These are phyloP conservation scores for Eutolmus rufibarbis DNA, from an alignment of 2,888 invertebrate genomes.

Conservation along the genomic window DNA sequence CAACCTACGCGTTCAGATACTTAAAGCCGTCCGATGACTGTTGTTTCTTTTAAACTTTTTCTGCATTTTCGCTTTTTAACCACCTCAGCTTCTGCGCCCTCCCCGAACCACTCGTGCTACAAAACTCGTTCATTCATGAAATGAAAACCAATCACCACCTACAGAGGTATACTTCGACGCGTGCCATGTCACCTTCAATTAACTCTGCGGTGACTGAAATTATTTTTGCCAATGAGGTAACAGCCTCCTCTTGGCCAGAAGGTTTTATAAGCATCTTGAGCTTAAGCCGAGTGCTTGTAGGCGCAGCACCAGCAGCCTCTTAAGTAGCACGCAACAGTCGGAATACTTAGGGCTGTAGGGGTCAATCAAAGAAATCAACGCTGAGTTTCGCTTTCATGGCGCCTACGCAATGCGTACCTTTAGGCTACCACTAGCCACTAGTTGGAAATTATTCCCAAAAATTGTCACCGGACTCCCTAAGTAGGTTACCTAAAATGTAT, in stretches of 20 bases:
- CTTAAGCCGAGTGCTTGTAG: not conserved
- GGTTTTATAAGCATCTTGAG: conserved; percentile 10
- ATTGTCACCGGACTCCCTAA: not conserved
- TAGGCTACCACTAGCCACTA: not conserved
- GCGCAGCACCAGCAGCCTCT: not conserved
- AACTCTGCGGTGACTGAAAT: conserved; percentile 38
- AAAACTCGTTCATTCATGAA: conserved; percentile 38
- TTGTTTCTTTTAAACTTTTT: not conserved
- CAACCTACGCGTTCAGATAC: not conserved
- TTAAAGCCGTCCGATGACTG: not conserved
- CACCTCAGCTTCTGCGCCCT: not conserved
- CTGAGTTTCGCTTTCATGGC: not conserved
- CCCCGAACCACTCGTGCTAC: not conserved
- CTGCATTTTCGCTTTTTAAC: not conserved
- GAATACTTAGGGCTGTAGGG: not conserved
- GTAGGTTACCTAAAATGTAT: conserved; percentile 20
- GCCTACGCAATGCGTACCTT: conserved; percentile 1
- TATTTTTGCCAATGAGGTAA: conserved; percentile 41
- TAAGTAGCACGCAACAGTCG: not conserved
- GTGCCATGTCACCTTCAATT: conserved; percentile 41
- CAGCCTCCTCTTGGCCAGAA: not conserved
- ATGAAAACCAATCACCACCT: conserved; percentile 36
- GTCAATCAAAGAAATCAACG: conserved; percentile 8
- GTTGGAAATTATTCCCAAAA: not conserved
- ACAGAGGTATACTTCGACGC: conserved; percentile 26